Conservation (phyloP, 2,113 vertebrate genomes). For the Malurus alboscapulatus region DNA sequence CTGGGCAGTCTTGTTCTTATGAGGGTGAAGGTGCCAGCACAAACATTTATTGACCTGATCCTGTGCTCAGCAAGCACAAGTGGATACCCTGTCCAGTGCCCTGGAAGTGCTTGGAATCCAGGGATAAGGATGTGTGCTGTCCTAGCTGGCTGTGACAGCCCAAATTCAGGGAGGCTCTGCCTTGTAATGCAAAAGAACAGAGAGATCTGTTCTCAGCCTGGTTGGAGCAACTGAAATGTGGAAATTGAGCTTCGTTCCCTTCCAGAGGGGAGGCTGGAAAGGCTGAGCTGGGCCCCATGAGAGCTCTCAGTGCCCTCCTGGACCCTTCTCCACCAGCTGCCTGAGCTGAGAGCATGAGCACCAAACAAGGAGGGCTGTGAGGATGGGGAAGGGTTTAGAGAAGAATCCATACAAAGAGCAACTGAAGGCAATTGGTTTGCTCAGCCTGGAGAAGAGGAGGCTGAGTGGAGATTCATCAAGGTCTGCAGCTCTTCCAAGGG, state of each 20-base stretch:
- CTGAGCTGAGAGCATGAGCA: not conserved
- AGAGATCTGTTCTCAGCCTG: not conserved
- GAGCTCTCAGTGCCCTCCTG: not conserved
- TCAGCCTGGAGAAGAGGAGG: not conserved
- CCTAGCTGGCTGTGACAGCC: not conserved
- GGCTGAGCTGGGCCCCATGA: not conserved
- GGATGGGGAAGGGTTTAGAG: not conserved
- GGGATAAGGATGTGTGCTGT: not conserved
- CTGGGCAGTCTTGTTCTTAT: not conserved
- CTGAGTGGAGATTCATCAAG: not conserved
- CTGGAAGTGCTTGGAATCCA: not conserved
- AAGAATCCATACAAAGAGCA: not conserved
- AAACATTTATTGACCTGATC: not conserved
- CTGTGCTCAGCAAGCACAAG: not conserved
- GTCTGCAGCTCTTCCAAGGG: not conserved
- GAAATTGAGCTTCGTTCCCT: not conserved
- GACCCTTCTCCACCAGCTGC: not conserved
- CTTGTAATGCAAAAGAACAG: not conserved
- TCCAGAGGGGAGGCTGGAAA: not conserved
- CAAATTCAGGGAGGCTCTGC: not conserved
- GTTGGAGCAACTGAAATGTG: not conserved
- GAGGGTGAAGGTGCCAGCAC: not conserved
- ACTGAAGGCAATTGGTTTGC: not conserved
- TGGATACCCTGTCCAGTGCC: not conserved
- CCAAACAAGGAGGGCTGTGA: accelerated